These are phyloP conservation scores for Xenops minutus DNA, from an alignment of 2,797 vertebrate genomes.

Conservation along the genomic window DNA sequence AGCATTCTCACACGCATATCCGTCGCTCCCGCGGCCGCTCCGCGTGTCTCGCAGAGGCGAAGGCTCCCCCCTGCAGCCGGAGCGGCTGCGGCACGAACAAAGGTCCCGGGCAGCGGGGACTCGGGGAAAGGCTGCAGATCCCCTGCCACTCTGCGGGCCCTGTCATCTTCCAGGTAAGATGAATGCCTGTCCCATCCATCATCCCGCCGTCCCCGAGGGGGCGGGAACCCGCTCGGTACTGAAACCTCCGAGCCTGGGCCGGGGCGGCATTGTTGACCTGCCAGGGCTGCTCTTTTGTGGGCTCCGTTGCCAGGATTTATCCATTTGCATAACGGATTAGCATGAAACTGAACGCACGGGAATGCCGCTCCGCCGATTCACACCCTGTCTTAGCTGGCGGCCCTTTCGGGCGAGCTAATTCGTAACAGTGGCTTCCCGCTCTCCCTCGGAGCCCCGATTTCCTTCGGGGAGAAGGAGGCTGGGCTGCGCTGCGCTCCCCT, in stretches of 20 bases:
- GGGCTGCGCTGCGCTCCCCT: background rate
- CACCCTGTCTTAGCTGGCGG: background rate
- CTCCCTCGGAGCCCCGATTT: background rate
- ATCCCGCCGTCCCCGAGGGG: constrained; percentile 23
- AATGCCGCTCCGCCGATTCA: background rate
- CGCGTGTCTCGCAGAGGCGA: background rate
- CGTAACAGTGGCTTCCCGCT: background rate
- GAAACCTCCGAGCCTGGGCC: constrained; percentile 50
- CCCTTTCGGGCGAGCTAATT: background rate
- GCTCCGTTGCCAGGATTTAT: constrained; percentile 31
- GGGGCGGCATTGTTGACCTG: constrained; percentile 53
- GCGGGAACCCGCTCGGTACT: constrained; percentile 34
- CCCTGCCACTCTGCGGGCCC: background rate
- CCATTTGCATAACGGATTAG: constrained; percentile 60
- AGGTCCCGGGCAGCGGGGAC: background rate
- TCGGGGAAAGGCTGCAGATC: background rate
- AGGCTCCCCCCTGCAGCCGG: background rate
- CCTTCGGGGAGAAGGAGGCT: background rate
- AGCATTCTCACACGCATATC: background rate
- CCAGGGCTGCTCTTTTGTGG: constrained; percentile 44
- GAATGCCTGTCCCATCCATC: constrained; percentile 61
- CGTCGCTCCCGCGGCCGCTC: background rate
- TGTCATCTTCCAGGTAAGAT: constrained; percentile 65
- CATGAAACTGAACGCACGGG: background rate
- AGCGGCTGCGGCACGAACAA: background rate